phyloP scores from a whole-genome alignment of 1,140 invertebrate genomes.

The Caenorhabditis tropicalis region DNA sequence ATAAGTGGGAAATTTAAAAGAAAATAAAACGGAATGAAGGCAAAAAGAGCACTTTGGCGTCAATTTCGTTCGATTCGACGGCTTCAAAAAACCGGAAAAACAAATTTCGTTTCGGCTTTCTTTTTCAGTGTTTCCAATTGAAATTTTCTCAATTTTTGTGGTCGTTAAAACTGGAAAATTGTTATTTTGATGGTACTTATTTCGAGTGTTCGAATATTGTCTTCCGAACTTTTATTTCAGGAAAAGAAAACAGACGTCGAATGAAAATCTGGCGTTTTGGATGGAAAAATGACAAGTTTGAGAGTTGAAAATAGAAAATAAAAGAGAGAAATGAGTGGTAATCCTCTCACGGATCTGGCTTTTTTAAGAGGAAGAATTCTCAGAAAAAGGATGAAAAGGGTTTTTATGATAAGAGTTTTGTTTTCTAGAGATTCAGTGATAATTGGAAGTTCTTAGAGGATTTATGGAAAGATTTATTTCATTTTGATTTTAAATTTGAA shows the following conservation, averaged over 20 bases:
- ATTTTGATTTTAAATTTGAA: too few species aligned
- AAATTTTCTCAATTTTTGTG: not conserved
- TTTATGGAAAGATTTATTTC: too few species aligned
- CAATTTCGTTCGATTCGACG: slow-evolving; percentile 21
- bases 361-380: not conserved
- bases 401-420: not conserved
- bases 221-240: not conserved
- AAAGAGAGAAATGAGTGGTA: not conserved
- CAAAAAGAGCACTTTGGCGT: slow-evolving; percentile 6
- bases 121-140: not conserved
- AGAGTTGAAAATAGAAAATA: not conserved
- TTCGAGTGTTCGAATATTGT: not conserved
- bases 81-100: slow-evolving; percentile 2
- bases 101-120: not conserved
- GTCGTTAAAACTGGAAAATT: not conserved
- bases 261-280: not conserved
- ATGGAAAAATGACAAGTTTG: not conserved
- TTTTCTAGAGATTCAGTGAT: too few species aligned
- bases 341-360: slow-evolving; percentile 3
- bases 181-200: not conserved
- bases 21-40: not conserved
- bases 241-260: not conserved
- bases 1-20: not conserved
- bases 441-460: too few species aligned
- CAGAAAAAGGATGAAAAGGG: not conserved